Percentiles rank a stretch among this genome's conserved stretches.
These are phyloP conservation scores for Ophion obscuratus DNA, from an alignment of 2,888 invertebrate species.

Conservation along the genomic window DNA sequence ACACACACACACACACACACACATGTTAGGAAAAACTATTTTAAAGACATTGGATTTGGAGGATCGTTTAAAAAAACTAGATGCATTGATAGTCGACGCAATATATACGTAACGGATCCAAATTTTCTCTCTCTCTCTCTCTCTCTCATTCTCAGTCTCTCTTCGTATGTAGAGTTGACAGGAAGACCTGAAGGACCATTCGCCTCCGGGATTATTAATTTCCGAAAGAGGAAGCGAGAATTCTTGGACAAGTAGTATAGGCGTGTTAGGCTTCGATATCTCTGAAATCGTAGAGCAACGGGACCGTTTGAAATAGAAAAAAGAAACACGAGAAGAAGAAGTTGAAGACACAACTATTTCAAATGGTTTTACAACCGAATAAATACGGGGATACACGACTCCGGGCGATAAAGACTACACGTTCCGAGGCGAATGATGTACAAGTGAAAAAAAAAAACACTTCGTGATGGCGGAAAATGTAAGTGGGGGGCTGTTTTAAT, in stretches of 20 bases:
- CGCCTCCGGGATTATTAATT: constrained; percentile 68
- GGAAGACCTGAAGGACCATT: constrained; percentile 65
- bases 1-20: not conserved
- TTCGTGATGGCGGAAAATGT: not conserved
- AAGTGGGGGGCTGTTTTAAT: not conserved
- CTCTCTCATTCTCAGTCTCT: no score
- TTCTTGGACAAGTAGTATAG: constrained; percentile 18
- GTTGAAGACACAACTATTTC: constrained; percentile 1
- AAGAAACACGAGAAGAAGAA: not conserved
- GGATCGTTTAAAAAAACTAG: no score
- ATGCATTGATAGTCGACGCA: not conserved
- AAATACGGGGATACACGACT: not conserved
- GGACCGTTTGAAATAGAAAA: constrained; percentile 13
- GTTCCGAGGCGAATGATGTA: no score
- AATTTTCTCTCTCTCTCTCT: no score
- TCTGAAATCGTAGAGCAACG: constrained; percentile 4
- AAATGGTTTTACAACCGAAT: not conserved
- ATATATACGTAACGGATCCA: not conserved
- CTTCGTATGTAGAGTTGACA: not conserved
- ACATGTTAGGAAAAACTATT: not conserved
- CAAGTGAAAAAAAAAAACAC: no score
- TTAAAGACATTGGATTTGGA: no score
- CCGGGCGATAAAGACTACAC: no score
- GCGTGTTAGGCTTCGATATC: constrained; percentile 7
- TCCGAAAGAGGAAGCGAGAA: constrained; percentile 43